These are phyloP conservation scores for Drosophila sucinea DNA, from an alignment of 1,140 invertebrate genomes.

Conservation along the genomic window DNA sequence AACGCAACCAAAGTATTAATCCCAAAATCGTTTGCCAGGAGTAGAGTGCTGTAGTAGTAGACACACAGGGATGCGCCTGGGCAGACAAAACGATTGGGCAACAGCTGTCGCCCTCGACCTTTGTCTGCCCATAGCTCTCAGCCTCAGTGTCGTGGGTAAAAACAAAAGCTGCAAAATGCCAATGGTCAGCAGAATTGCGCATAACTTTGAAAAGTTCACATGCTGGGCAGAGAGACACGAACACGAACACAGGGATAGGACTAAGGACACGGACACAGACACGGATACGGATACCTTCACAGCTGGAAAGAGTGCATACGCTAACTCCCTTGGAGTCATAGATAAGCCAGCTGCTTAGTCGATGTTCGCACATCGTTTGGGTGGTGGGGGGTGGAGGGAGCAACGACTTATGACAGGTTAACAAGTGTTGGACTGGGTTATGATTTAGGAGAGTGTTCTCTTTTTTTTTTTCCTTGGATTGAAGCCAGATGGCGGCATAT, in stretches of 20 bases:
- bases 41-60: constrained; percentile 2
- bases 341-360: constrained; percentile 60
- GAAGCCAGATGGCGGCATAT: constrained; percentile 52
- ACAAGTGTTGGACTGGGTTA: constrained; percentile 51
- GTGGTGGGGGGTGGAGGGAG: background rate
- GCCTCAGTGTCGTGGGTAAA: constrained; percentile 36
- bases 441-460: constrained; percentile 48
- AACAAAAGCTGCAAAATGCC: constrained; percentile 80
- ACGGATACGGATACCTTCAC: constrained; percentile 26
- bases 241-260: background rate
- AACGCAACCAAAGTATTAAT: constrained; percentile 66
- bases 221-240: constrained; percentile 51
- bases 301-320: constrained; percentile 9
- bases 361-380: constrained; percentile 68
- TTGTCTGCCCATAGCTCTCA: constrained; percentile 36
- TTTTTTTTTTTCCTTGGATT: constrained; percentile 37
- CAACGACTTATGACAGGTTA: constrained; percentile 51
- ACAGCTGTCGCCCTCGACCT: constrained; percentile 72
- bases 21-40: constrained; percentile 61
- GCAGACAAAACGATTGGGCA: constrained; percentile 75
- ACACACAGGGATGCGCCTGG: constrained; percentile 44
- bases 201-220: constrained; percentile 77
- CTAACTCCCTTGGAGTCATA: constrained; percentile 31
- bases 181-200: constrained; percentile 79
- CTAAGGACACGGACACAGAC: constrained; percentile 31